Conservation (phyloP, 2,113 vertebrate species). For the Muscicapa adusta region DNA sequence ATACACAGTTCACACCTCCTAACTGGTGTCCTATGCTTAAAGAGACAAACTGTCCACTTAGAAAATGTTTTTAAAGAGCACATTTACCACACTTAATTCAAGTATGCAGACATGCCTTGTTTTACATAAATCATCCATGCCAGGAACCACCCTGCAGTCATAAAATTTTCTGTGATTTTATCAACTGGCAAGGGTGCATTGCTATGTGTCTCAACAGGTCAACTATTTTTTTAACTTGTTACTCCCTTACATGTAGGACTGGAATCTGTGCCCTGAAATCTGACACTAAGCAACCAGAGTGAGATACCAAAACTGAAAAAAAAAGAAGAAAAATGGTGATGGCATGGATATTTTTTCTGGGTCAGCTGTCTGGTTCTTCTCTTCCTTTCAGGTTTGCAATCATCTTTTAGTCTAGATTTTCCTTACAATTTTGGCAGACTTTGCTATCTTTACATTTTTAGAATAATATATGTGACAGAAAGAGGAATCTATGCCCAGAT, state of each 20-base stretch:
- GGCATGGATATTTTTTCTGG: background rate
- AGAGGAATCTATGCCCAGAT: background rate
- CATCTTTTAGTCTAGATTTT: slow-evolving; percentile 5
- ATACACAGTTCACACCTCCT: background rate
- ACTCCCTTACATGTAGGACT: background rate
- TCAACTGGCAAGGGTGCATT: background rate
- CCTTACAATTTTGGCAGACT: background rate
- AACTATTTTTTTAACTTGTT: background rate
- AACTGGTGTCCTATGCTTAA: background rate
- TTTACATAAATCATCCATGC: background rate
- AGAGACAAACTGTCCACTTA: background rate
- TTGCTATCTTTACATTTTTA: background rate
- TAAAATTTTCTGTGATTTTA: background rate
- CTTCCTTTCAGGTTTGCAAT: slow-evolving; percentile 8
- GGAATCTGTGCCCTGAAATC: slow-evolving; percentile 15
- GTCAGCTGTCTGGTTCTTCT: background rate
- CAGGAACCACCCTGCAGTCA: background rate
- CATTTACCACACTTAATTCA: background rate
- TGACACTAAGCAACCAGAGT: background rate
- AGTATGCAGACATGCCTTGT: background rate
- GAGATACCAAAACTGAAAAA: background rate
- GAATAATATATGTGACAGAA: background rate
- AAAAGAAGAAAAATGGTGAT: background rate
- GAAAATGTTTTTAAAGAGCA: background rate
- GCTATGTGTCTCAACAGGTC: background rate